Evolutionary conservation across 2,797 vertebrate genomes (phyloP), one percentile per base, ranked within the genome.

Genomic region (Fundulus diaphanus): DNA sequence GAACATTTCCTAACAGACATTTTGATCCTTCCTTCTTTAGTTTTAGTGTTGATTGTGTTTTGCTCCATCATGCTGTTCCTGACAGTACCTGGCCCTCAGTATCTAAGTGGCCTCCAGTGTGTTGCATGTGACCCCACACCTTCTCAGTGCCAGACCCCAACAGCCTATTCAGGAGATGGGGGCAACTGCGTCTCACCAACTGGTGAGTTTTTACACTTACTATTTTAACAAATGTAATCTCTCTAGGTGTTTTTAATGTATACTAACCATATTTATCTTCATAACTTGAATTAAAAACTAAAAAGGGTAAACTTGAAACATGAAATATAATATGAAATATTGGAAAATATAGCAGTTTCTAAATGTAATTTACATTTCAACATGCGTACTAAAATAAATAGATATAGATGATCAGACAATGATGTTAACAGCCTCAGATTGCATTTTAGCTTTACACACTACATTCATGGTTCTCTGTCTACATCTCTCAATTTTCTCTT

Each of bases 201-300:
- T 8, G 12, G 83, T 82, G 54, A 79, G 80, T 82, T 13, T 73
- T 56, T 27, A 20, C 1, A n/a, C 18, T n/a, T 52, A 52, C 3
- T 52, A 52, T n/a, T 52, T 52, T 24, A n/a, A 52, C 51, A 46
- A 46, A 46, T 46, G 2, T 18, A 29, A 51, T 20, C 7, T 13
- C 5, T 35, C 1, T 16, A 46, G 7, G 44, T 46, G 44, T 46
- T 52, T n/a, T 52, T 52, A 52, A 52, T 24, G 24, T 52, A n/a
- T 52, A 24, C 24, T n/a, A 12, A 52, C 20, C 51, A n/a, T 52
- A n/a, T n/a, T n/a, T 9, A 52, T 9, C 24, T 52, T 52, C 2
- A 52, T 42, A 42, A 42, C 42, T 9, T 42, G 1, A 42, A 42
- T 42, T 5, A 42, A 42, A 42, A 42, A 42, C 11, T 5, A 1